phyloP scores from a whole-genome alignment of 2,797 vertebrate genomes.

The Hyperoplus lanceolatus region DNA sequence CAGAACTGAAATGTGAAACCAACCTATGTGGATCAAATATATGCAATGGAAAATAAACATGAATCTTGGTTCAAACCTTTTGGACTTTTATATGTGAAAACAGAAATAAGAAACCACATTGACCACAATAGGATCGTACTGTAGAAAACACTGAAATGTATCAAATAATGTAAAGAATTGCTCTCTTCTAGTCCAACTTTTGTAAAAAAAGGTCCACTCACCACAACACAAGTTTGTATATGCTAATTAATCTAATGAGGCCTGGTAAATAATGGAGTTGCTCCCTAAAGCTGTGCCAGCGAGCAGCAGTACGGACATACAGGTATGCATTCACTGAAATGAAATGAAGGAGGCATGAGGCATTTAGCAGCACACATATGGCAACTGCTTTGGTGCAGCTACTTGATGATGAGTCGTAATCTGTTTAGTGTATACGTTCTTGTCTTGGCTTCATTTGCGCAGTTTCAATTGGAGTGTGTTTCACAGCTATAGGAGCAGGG shows the following conservation, averaged over 20 bases:
- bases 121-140: background rate
- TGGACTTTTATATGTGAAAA: too few relatives aligned
- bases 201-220: background rate
- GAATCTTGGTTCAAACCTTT: too few relatives aligned
- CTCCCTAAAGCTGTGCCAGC: background rate
- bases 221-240: background rate
- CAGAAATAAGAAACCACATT: background rate
- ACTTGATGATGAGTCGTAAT: background rate
- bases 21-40: too few relatives aligned
- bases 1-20: too few relatives aligned
- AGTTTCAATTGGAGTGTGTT: background rate
- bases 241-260: conserved; percentile 2
- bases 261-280: background rate
- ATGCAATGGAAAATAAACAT: too few relatives aligned
- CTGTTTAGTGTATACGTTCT: background rate
- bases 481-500: too few relatives aligned
- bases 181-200: background rate
- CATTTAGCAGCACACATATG: background rate
- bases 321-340: background rate
- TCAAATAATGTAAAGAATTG: background rate
- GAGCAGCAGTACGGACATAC: background rate
- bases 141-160: background rate
- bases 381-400: background rate
- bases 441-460: background rate
- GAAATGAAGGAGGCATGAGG: background rate